These are phyloP conservation scores for Bungarus multicinctus DNA, from an alignment of 2,113 vertebrate genomes.

Conservation along the genomic window DNA sequence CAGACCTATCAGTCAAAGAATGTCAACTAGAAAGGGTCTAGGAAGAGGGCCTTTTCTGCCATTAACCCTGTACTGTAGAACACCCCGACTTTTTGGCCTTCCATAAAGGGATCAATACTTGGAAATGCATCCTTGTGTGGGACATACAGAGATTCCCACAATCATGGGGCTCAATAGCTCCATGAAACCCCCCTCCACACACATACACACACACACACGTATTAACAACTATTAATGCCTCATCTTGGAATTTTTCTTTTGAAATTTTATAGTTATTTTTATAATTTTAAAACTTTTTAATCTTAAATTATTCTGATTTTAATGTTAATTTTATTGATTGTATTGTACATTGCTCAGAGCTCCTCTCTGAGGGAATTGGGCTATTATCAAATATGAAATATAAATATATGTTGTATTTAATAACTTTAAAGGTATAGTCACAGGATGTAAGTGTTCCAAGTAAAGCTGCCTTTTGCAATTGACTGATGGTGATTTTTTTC, in stretches of 20 bases:
- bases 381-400: background rate
- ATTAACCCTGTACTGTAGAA: background rate
- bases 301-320: background rate
- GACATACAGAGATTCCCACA: background rate
- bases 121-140: background rate
- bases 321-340: background rate
- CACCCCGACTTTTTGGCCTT: background rate
- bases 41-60: background rate
- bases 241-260: background rate
- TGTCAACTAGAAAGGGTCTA: background rate
- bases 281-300: background rate
- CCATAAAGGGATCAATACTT: background rate
- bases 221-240: background rate
- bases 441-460: background rate
- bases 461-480: background rate
- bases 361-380: background rate
- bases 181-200: background rate
- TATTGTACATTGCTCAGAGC: background rate
- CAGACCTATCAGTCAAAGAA: background rate
- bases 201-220: background rate
- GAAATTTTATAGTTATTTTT: background rate
- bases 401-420: background rate
- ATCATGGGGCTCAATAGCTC: background rate
- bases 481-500: background rate
- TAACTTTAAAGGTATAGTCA: background rate